Base-by-base conservation (phyloP, 2,113 vertebrate species). In the Ranitomeya imitator region DNA sequence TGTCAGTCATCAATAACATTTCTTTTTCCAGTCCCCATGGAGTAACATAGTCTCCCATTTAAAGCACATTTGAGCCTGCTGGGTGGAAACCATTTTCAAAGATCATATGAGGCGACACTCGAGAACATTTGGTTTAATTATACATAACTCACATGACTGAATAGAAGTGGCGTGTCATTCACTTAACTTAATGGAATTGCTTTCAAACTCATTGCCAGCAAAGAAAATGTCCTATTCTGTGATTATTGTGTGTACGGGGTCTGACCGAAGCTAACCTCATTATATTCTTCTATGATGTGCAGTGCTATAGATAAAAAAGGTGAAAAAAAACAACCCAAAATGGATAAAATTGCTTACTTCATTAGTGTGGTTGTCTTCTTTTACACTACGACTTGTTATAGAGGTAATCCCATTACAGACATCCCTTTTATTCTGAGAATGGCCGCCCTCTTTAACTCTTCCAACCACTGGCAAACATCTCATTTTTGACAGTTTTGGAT, bases 141-240 rank as follows among this genome's bases (percentile, higher is more conserved):
- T 88, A 88, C 54, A 88, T 88, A 88, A 83, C 67, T 37, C 71
- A 54, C 67, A 55, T 55, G 79, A 18, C 15, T 83, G 79, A 83
- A 51, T 61, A 45, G 80, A 59, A 88, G 80, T 83, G 86, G 67
- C 71, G 55, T 83, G 86, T 83, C 80, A 76, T 77, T 88, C 80
- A 88, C 80, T 88, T 81, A 61, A 60, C 79, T 57, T 88, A 88
- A 88, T 88, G 80, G 86, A 88, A 88, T 61, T 76, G 79, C 63
- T 71, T 88, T 21, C 76, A 69, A 88, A 73, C 85, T 45, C 59
- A 79, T 76, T 79, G 60, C 60, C 31, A 10, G 37, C 60, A 55
- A 21, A 31, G 37, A 77, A 65, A 86, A 79, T 74, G 45, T 52
- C 10, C 67, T 61, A 23, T 67, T 67, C 45, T 21, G 21, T 80